Evolutionary conservation across 2,888 invertebrate species (phyloP).

Genomic region (Elaeidobius kamerunicus): DNA sequence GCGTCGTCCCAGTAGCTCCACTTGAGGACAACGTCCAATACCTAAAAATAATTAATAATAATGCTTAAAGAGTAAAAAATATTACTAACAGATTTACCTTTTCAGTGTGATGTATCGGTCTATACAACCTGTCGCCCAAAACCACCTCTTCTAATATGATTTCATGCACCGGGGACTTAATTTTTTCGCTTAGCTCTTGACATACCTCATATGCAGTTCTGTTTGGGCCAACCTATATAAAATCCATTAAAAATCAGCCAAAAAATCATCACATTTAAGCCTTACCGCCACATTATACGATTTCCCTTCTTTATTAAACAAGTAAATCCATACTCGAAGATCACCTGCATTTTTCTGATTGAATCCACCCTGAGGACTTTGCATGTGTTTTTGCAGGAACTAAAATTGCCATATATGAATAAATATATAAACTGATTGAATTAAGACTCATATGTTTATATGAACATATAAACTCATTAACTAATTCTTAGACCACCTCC

Average conservation of each 20-base stretch:
- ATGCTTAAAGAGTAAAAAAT: not conserved
- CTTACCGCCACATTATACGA: conserved; percentile 62
- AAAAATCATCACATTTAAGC: too few relatives aligned
- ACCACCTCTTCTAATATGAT: conserved; percentile 79
- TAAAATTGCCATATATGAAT: conserved; percentile 5
- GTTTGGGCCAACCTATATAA: conserved; percentile 73
- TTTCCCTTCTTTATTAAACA: conserved; percentile 61
- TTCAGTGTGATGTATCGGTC: conserved; percentile 77
- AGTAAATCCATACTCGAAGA: conserved; percentile 75
- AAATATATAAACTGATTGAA: not conserved
- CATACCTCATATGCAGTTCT: conserved; percentile 76
- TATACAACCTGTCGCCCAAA: conserved; percentile 66
- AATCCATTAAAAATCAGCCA: too few relatives aligned
- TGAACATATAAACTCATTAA: too few relatives aligned
- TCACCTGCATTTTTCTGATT: conserved; percentile 70
- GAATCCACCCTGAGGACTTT: conserved; percentile 58
- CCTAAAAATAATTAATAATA: conserved; percentile 33
- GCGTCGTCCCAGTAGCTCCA: conserved; percentile 89
- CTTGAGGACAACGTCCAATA: conserved; percentile 65
- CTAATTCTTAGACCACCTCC: not conserved
- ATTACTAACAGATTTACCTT: conserved; percentile 47
- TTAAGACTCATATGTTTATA: not conserved
- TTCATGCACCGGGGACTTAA: conserved; percentile 63
- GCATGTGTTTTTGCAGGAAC: conserved; percentile 66
- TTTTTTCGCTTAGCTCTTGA: conserved; percentile 64